phyloP scores from a whole-genome alignment of 2,797 vertebrate genomes.

The Onychomys arenicola region DNA sequence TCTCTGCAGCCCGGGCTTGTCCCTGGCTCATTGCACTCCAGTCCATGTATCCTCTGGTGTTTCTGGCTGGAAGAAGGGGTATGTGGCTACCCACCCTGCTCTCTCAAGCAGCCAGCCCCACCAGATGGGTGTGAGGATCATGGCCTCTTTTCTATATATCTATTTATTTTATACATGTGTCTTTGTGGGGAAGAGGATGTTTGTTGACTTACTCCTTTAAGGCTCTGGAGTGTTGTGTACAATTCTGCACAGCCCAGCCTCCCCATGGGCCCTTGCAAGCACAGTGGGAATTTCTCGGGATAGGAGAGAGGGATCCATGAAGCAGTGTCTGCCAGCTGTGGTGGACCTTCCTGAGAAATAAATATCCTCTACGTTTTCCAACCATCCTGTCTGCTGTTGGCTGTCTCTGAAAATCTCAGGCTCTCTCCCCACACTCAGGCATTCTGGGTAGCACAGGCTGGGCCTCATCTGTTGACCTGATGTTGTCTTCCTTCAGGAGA shows the following conservation, averaged over 20 bases:
- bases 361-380: conserved; percentile 82
- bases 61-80: conserved; percentile 5
- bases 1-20: background rate
- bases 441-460: background rate
- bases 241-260: conserved; percentile 59
- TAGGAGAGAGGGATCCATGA: background rate
- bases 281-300: conserved; percentile 60
- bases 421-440: background rate
- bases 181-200: conserved; percentile 69
- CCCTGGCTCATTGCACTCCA: background rate
- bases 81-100: background rate
- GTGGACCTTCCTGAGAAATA: conserved; percentile 80
- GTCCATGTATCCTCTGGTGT: background rate
- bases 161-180: conserved; percentile 78
- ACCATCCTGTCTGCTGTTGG: conserved; percentile 56
- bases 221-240: conserved; percentile 75
- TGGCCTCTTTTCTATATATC: conserved; percentile 65
- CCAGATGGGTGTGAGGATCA: background rate
- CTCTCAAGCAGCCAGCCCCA: background rate
- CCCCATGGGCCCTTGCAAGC: conserved; percentile 45
- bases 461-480: background rate
- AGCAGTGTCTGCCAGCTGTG: conserved; percentile 62
- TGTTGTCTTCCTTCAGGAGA: background rate
- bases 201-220: conserved; percentile 84
- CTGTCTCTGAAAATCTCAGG: background rate